Percentiles rank a stretch among this genome's conserved stretches.
Conservation (phyloP, 2,888 invertebrate species). For the Smittia sp. region DNA sequence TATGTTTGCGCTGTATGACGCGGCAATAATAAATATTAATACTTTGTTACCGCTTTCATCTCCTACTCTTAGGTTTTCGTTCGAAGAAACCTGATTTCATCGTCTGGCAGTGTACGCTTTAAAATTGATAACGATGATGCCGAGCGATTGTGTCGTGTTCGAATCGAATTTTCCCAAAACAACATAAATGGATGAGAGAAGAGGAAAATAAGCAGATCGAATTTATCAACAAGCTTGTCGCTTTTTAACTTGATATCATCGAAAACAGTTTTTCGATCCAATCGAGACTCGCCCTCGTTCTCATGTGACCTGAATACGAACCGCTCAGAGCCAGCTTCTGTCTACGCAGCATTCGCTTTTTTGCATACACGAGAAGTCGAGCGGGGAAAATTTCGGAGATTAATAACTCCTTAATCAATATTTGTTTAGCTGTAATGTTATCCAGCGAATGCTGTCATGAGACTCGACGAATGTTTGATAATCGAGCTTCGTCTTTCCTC, state of each 20-base stretch:
- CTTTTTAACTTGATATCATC: conserved; percentile 10
- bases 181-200: background rate
- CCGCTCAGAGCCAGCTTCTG: too few relatives aligned
- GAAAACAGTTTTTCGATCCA: background rate
- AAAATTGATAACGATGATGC: conserved; percentile 22
- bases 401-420: conserved; percentile 29
- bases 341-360: too few relatives aligned
- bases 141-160: background rate
- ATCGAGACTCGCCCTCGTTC: background rate
- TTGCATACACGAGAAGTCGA: too few relatives aligned
- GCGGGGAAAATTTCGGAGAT: background rate
- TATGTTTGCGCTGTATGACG: background rate
- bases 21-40: conserved; percentile 23
- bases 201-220: background rate
- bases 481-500: background rate
- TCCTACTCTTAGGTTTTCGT: conserved; percentile 1
- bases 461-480: background rate
- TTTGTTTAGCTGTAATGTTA: conserved; percentile 10
- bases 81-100: conserved; percentile 12
- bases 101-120: conserved; percentile 3
- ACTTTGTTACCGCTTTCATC: conserved; percentile 14
- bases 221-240: conserved; percentile 1
- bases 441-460: background rate
- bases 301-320: conserved; percentile 11
- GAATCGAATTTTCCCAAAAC: conserved; percentile 5